Evolutionary conservation across 2,888 invertebrate species (phyloP), one percentile per base, ranked within the genome.

Genomic region (Agonopterix arenella): DNA sequence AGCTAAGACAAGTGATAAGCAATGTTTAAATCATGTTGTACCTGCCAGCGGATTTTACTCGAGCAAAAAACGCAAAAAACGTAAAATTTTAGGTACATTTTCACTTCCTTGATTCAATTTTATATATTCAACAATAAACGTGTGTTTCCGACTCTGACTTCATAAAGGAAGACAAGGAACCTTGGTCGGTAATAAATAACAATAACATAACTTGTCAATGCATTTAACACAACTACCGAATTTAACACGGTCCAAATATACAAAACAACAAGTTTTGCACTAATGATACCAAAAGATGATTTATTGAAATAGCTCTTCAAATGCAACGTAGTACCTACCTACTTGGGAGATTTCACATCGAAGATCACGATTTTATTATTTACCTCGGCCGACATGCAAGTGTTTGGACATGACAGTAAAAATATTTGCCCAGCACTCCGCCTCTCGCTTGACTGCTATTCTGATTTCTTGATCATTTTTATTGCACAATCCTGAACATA

Each of bases 391-490:
- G 40, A 61, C 43, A 13, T 43, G 63, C 61, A 66, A 74, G 73
- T 76, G 66, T 67, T 72, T 64, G 60, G 11, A 43, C 11, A 11
- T 8, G 56, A 51, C 60, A 66, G 62, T 62, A 64, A 74, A 73
- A 77, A 76, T 79, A 72, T 82, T 82, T 76, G 74, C 72, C 57
- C 60, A 70, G 60, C 78, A 69, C 80, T 80, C 59, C 56, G 66
- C 63, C 61, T 63, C 61, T 63, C 59, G 58, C 60, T 60, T 57
- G 54, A 53, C 57, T 65, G 64, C 59, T 46, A 47, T 56, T 64
- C 62, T 62, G 57, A 13, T 11, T 43, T 53, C 56, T 57, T 56
- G 52, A 45, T 59, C 57, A 64, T 70, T 68, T 66, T 44, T 38
- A 45, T 53, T 55, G 48, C 52, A 54, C 52, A 56, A 57, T 37